These are phyloP conservation scores for Norana najaformis DNA, from an alignment of 2,888 invertebrate genomes.

Conservation along the genomic window DNA sequence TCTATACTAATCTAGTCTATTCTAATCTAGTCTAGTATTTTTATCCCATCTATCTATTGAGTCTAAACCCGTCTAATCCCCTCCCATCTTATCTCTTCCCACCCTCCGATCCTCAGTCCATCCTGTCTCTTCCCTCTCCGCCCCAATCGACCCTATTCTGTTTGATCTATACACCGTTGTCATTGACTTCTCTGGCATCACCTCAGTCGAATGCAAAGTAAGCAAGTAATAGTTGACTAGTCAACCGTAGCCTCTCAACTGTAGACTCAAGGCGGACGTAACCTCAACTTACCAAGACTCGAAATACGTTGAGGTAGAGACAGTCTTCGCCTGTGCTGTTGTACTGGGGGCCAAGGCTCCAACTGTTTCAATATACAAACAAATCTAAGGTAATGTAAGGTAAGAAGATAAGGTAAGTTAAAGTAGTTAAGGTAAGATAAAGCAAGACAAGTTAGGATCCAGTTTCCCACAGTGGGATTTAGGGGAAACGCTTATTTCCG, in stretches of 20 bases:
- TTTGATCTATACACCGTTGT: not conserved
- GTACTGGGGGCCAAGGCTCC: slow-evolving; percentile 31
- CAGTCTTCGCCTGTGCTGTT: slow-evolving; percentile 43
- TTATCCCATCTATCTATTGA: too few relatives aligned
- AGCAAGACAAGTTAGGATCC: too few relatives aligned
- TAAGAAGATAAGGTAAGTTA: too few relatives aligned
- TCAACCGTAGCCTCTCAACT: not conserved
- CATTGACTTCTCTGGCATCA: not conserved
- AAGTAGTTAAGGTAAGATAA: too few relatives aligned
- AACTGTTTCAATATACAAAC: slow-evolving; percentile 14
- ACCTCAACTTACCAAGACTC: slow-evolving; percentile 19
- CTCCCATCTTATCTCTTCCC: not conserved
- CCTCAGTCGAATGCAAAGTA: not conserved
- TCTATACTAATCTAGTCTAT: too few relatives aligned
- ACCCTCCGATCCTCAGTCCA: not conserved
- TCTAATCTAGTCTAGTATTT: too few relatives aligned
- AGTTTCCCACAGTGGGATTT: too few relatives aligned
- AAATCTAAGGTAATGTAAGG: not conserved
- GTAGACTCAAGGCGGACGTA: not conserved
- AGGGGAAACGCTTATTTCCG: too few relatives aligned
- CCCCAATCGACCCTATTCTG: not conserved
- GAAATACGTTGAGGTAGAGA: slow-evolving; percentile 46
- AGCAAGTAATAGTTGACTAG: not conserved
- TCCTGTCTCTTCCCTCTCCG: not conserved
- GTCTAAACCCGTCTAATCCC: not conserved